Percentiles rank a stretch among this genome's conserved stretches.
phyloP scores from a whole-genome alignment of 1,140 invertebrate genomes.

The Papilio aristodemus region DNA sequence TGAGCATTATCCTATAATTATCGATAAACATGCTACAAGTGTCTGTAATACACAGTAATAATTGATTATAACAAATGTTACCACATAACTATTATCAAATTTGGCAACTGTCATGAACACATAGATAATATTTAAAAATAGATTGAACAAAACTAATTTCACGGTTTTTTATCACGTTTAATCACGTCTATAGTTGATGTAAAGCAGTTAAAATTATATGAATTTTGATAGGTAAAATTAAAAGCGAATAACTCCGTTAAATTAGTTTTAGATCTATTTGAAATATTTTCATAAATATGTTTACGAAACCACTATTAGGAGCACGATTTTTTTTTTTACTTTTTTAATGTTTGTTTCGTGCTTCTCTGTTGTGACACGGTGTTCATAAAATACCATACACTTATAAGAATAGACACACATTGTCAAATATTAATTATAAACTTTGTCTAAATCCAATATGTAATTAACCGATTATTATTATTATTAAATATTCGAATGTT shows the following conservation, averaged over 20 bases:
- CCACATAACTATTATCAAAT: slow-evolving; percentile 69
- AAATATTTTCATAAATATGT: background rate
- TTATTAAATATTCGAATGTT: slow-evolving; percentile 46
- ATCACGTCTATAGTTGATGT: background rate
- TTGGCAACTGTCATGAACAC: slow-evolving; percentile 78
- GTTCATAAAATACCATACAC: slow-evolving; percentile 27
- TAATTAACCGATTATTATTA: slow-evolving; percentile 31
- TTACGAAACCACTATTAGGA: background rate
- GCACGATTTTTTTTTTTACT: background rate
- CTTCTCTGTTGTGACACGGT: slow-evolving; percentile 5
- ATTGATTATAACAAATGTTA: slow-evolving; percentile 68
- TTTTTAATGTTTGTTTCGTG: slow-evolving; percentile 5
- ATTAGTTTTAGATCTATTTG: background rate
- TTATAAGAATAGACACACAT: slow-evolving; percentile 14
- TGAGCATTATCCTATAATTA: slow-evolving; percentile 76
- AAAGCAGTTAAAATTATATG: background rate
- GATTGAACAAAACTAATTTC: slow-evolving; percentile 22
- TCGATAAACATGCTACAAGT: slow-evolving; percentile 69
- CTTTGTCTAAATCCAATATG: slow-evolving; percentile 26
- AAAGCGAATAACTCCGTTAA: background rate
- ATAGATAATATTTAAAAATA: slow-evolving; percentile 35
- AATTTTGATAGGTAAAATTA: background rate
- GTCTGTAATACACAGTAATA: slow-evolving; percentile 62
- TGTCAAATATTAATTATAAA: slow-evolving; percentile 16
- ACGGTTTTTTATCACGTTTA: background rate